Evolutionary conservation across 2,797 vertebrate species (phyloP), one percentile per base, ranked within the genome.

Genomic region (Vipera latastei): DNA sequence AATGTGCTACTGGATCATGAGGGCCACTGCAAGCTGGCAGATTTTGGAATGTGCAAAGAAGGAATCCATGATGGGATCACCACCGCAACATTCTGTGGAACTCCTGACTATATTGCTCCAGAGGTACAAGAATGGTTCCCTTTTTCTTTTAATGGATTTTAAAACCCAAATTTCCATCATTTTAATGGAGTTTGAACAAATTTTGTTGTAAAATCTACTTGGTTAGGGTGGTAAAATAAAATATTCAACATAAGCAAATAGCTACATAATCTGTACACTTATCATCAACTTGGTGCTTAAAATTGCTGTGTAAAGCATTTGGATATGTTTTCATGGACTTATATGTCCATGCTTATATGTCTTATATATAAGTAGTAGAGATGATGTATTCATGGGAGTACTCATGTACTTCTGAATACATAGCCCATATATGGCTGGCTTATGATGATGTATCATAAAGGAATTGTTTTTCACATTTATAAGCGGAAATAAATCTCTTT

Each of bases 1-100:
- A 99, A 99, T 0, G 99, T 99, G 85, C 97, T 99, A 5, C 97
- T 99, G 92, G 99, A 99, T 97, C 98, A 98, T 0, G 99, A 99
- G 9, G 99, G 99, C 16, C 99, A 99, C 97, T 99, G 99, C 97
- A 99, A 99, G 94, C 98, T 99, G 97, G 99, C 99, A 2, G 99
- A 99, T 96, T 99, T 99, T 4, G 99, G 99, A 60, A 99, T 99
- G 99, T 99, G 99, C 97, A 99, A 99, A 95, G 99, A 99, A 95
- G 98, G 98, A 63, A 99, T 99, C 93, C 98, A 97, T 0, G 97
- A 99, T 2, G 98, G 98, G 4, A 96, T 96, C 69, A 98, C 98
- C 93, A 99, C 99, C 0, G 98, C 97, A n/a, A 99, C 99, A 0
- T 99, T 99, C 97, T 99, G 99, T 56, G 99, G 99, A 93, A 99